Evolutionary conservation across 2,113 vertebrate genomes (phyloP).

Genomic region (Galemys pyrenaicus): DNA sequence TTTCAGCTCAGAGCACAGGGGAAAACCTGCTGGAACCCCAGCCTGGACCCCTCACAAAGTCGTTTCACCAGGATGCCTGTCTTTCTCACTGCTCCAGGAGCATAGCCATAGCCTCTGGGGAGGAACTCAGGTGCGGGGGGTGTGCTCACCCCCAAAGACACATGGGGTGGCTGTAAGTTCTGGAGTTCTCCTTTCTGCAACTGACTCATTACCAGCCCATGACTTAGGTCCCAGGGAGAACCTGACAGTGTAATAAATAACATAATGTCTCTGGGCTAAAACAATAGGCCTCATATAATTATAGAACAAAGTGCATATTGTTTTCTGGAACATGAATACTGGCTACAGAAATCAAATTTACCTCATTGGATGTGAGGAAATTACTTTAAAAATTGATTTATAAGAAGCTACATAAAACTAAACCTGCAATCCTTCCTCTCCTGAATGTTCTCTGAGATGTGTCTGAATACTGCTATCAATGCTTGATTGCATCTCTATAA

Average conservation of each 20-base stretch:
- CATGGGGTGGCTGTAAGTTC: rapidly evolving
- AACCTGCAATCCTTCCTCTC: conserved; percentile 69
- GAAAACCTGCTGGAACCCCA: rapidly evolving
- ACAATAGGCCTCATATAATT: conserved; percentile 62
- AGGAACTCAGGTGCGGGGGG: background rate
- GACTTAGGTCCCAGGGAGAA: conserved; percentile 19
- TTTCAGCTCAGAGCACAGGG: background rate
- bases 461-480: conserved; percentile 70
- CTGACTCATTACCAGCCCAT: background rate
- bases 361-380: conserved; percentile 78
- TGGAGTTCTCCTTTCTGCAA: background rate
- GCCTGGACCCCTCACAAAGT: background rate
- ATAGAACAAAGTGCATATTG: conserved; percentile 61
- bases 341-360: conserved; percentile 79
- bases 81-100: background rate
- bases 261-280: conserved; percentile 71
- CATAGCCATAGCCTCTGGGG: background rate
- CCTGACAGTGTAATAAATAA: conserved; percentile 46
- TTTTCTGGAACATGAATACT: conserved; percentile 75
- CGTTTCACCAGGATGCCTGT: background rate
- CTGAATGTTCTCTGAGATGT: conserved; percentile 70
- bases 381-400: conserved; percentile 82
- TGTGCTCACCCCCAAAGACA: background rate
- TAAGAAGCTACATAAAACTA: conserved; percentile 74
- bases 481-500: conserved; percentile 79